Conservation (phyloP, 64 coral and sea anemone species). For the Catalaphyllia jardinei region DNA sequence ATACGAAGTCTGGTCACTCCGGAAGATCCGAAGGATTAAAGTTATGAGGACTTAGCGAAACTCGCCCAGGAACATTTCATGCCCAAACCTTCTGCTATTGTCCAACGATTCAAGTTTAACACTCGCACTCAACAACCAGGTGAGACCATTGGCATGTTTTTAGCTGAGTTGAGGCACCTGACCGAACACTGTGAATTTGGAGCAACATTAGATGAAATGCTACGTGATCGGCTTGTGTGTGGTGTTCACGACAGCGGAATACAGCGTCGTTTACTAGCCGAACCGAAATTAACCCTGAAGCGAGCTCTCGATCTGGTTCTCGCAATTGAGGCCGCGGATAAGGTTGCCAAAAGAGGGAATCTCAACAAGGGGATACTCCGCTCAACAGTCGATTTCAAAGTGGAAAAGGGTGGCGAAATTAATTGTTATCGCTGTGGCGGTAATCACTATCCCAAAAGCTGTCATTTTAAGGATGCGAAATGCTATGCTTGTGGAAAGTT, state of each 20-base stretch:
- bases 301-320: slow-evolving; percentile 31
- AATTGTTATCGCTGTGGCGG: slow-evolving; percentile 44
- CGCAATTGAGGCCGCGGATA: slow-evolving; percentile 43
- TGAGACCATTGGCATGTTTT: slow-evolving; percentile 1
- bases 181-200: slow-evolving; percentile 44
- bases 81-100: slow-evolving; percentile 16
- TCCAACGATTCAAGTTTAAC: not conserved
- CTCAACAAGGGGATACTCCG: not conserved
- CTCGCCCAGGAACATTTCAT: slow-evolving; percentile 20
- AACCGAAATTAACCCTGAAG: slow-evolving; percentile 37
- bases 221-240: slow-evolving; percentile 11
- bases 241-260: slow-evolving; percentile 17
- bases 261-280: slow-evolving; percentile 22
- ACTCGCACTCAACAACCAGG: slow-evolving; percentile 7
- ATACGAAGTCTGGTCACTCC: slow-evolving; percentile 28
- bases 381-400: not conserved
- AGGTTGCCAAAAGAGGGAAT: slow-evolving; percentile 21
- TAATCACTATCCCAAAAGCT: slow-evolving; percentile 45
- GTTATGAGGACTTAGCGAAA: slow-evolving; percentile 7
- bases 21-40: slow-evolving; percentile 37
- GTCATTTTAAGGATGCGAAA: slow-evolving; percentile 52
- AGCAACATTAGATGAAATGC: slow-evolving; percentile 7
- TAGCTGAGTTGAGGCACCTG: slow-evolving; percentile 31
- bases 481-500: slow-evolving; percentile 56
- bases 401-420: not conserved